These are phyloP conservation scores for Sceloporus tristichus DNA, from an alignment of 2,113 vertebrate species.

Conservation along the genomic window DNA sequence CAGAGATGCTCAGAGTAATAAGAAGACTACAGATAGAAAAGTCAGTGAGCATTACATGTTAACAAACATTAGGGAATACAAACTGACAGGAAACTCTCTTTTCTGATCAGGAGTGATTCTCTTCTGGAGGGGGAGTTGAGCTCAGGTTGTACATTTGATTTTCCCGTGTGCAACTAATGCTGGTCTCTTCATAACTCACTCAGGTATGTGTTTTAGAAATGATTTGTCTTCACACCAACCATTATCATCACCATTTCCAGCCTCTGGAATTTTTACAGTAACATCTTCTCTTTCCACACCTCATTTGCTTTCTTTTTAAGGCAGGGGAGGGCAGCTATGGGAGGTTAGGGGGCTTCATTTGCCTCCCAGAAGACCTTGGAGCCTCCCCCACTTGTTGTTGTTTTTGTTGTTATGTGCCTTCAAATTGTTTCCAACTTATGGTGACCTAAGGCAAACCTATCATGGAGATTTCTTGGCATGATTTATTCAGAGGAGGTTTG, in stretches of 20 bases:
- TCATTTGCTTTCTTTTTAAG: no score
- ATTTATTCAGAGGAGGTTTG: no score
- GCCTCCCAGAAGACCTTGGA: no score
- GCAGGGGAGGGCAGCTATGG: no score
- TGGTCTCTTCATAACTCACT: neutral
- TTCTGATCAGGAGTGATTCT: neutral
- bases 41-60: constrained; percentile 21
- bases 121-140: neutral
- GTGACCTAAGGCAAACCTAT: no score
- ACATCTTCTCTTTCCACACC: neutral
- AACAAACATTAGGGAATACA: constrained; percentile 3
- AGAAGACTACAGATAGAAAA: neutral
- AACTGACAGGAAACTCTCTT: neutral
- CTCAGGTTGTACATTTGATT: neutral
- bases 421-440: no score
- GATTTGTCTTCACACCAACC: neutral
- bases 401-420: no score
- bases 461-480: no score
- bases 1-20: neutral
- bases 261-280: neutral
- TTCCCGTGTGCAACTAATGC: neutral
- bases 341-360: no score
- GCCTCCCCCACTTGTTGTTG: no score
- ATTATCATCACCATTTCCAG: neutral
- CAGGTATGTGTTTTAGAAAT: neutral